phyloP scores from a whole-genome alignment of 1,140 invertebrate species.

The Meloidogyne floridensis region DNA sequence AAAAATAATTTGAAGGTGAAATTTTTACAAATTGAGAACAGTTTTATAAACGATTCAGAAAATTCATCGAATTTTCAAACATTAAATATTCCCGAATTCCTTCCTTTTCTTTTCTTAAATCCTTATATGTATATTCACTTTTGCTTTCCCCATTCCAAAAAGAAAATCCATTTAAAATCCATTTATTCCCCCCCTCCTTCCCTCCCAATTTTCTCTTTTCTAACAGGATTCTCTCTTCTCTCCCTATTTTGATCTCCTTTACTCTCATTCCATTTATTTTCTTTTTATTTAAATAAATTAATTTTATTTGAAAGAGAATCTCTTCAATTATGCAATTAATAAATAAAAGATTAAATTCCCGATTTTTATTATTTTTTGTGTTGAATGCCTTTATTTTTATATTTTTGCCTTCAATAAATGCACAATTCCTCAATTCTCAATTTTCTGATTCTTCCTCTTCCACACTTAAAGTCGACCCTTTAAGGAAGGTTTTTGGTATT shows the following conservation, averaged over 20 bases:
- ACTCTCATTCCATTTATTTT: constrained; percentile 5
- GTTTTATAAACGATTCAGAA: too few relatives aligned
- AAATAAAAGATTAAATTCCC: background rate
- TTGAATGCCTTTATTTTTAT: background rate
- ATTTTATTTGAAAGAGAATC: background rate
- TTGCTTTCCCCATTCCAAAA: constrained; percentile 10
- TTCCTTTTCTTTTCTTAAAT: constrained; percentile 25
- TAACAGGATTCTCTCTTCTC: background rate
- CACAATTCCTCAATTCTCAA: background rate
- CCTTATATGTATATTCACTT: constrained; percentile 15
- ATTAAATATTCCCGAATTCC: background rate
- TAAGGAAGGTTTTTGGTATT: constrained; percentile 34
- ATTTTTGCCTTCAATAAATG: background rate
- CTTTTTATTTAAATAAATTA: background rate
- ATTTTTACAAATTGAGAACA: too few relatives aligned
- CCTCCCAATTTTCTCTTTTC: background rate
- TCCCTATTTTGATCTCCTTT: constrained; percentile 11
- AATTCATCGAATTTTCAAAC: too few relatives aligned
- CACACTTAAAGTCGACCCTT: constrained; percentile 26
- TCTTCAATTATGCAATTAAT: background rate
- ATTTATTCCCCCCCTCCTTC: background rate
- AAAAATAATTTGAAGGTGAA: too few relatives aligned
- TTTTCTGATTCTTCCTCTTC: constrained; percentile 9
- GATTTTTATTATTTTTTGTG: background rate
- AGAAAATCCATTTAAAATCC: background rate